phyloP scores from a whole-genome alignment of 2,113 vertebrate genomes.

The Stictonetta naevosa region DNA sequence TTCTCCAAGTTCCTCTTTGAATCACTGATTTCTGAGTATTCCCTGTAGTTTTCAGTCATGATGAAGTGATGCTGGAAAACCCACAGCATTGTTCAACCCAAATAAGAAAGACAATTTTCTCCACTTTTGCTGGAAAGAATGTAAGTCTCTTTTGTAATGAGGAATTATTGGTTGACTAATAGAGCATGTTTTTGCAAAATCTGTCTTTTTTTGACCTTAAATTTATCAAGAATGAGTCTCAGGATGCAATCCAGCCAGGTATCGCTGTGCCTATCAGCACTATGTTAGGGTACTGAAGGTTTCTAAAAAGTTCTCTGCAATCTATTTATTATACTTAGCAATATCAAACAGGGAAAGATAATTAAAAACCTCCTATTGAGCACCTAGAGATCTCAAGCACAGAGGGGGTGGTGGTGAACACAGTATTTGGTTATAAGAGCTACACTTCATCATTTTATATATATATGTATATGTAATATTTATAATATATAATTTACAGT shows the following conservation, averaged over 20 bases:
- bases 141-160: neutral
- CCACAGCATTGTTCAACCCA: constrained; percentile 30
- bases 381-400: constrained; percentile 62
- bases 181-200: constrained; percentile 27
- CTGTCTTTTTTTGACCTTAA: neutral
- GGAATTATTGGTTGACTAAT: neutral
- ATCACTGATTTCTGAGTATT: constrained; percentile 44
- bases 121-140: constrained; percentile 5
- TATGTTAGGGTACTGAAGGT: neutral
- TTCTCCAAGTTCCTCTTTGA: constrained; percentile 24
- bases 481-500: too few species aligned
- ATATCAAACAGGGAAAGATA: constrained; percentile 75
- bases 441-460: too few species aligned
- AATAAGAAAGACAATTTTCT: constrained; percentile 13
- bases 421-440: too few species aligned
- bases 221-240: constrained; percentile 32
- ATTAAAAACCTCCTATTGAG: constrained; percentile 74
- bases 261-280: constrained; percentile 5
- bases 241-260: constrained; percentile 34
- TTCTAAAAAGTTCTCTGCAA: constrained; percentile 53
- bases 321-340: constrained; percentile 65
- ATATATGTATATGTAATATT: too few species aligned
- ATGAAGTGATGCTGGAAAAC: constrained; percentile 30
- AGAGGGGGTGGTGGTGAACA: too few species aligned
- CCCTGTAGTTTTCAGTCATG: constrained; percentile 42